Evolutionary conservation across 2,888 invertebrate genomes (phyloP).

Genomic region (Monopis laevigella): DNA sequence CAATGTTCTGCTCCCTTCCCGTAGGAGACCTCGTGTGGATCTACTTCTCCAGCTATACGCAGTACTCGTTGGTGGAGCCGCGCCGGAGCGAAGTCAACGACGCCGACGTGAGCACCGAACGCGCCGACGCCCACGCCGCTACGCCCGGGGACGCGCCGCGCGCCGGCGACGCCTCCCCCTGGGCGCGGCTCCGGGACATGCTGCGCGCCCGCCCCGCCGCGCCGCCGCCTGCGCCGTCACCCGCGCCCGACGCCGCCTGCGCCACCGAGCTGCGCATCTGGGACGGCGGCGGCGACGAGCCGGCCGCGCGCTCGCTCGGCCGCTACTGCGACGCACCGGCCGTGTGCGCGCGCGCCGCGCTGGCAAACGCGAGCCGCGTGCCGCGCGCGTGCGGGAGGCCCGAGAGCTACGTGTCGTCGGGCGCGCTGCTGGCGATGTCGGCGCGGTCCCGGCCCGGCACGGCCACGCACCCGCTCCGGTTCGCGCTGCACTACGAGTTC

Average conservation of each 20-base stretch:
- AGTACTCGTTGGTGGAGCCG: slow-evolving; percentile 73
- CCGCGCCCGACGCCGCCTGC: slow-evolving; percentile 40
- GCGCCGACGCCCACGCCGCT: slow-evolving; percentile 18
- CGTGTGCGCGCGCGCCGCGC: slow-evolving; percentile 83
- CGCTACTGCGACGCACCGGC: slow-evolving; percentile 81
- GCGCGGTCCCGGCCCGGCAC: slow-evolving; percentile 73
- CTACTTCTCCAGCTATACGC: slow-evolving; percentile 86
- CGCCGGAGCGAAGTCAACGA: slow-evolving; percentile 56
- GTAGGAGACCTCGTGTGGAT: slow-evolving; percentile 84
- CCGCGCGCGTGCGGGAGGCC: slow-evolving; percentile 82
- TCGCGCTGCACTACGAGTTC: slow-evolving; percentile 82
- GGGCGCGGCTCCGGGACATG: slow-evolving; percentile 13
- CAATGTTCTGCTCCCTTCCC: not conserved
- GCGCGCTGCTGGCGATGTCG: slow-evolving; percentile 40
- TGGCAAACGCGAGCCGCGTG: slow-evolving; percentile 75
- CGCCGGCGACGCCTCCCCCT: not conserved
- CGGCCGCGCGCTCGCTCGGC: slow-evolving; percentile 59
- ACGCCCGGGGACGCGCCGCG: not conserved
- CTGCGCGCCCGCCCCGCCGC: slow-evolving; percentile 17
- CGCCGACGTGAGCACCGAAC: slow-evolving; percentile 14
- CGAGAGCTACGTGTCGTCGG: slow-evolving; percentile 77
- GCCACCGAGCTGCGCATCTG: slow-evolving; percentile 77
- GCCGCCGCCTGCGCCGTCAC: slow-evolving; percentile 19
- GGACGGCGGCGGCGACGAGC: slow-evolving; percentile 72
- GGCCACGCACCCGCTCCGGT: slow-evolving; percentile 80